Evolutionary conservation across 2,797 vertebrate genomes (phyloP).

Genomic region (Muscicapa comitata): DNA sequence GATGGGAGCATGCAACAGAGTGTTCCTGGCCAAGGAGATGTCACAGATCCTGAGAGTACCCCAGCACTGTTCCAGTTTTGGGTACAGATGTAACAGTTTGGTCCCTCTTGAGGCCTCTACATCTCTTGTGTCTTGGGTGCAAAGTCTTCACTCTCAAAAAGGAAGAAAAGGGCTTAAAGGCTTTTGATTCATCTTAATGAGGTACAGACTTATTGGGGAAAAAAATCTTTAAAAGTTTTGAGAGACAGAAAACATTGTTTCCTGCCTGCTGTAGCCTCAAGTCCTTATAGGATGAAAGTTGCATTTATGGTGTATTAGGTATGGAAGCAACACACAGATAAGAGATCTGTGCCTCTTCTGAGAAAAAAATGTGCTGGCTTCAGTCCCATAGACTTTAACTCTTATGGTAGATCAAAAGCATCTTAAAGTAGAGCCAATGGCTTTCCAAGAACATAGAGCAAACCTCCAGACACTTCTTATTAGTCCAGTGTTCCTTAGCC

Average conservation of each 20-base stretch:
- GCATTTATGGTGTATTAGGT: not conserved
- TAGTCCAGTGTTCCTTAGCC: not conserved
- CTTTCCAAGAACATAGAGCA: not conserved
- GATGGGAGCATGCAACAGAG: not conserved
- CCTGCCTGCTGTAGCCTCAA: conserved; percentile 12
- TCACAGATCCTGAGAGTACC: not conserved
- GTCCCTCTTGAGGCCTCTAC: not conserved
- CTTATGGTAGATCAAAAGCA: not conserved
- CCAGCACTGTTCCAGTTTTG: not conserved
- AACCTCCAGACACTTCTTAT: not conserved
- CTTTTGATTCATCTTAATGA: not conserved
- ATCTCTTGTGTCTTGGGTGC: not conserved
- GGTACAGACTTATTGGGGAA: not conserved
- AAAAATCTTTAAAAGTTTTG: not conserved
- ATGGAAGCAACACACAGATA: not conserved
- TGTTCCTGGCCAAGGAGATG: not conserved
- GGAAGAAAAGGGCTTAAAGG: not conserved
- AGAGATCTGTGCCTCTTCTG: not conserved
- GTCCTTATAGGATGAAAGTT: not conserved
- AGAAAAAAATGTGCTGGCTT: not conserved
- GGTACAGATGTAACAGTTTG: not conserved
- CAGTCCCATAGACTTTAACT: not conserved
- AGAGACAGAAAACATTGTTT: not conserved
- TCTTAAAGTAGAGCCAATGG: not conserved
- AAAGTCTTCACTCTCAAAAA: not conserved